Percentiles rank a stretch among this genome's conserved stretches.
Conservation (phyloP, 2,113 vertebrate species). For the Pimephales promelas region DNA sequence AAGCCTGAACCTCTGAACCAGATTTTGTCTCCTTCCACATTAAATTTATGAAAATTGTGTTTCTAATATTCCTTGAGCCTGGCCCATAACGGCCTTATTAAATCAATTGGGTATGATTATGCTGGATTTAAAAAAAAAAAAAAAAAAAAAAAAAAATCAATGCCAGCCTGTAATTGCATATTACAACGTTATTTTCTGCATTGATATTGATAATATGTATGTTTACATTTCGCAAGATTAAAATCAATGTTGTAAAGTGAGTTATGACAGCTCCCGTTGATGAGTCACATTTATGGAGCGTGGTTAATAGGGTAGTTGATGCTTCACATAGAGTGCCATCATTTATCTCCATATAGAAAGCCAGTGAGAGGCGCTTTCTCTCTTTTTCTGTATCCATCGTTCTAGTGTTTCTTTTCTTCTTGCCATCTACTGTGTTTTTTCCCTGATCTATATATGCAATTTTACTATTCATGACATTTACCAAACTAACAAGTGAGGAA, state of each 20-base stretch:
- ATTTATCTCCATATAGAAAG: conserved; percentile 70
- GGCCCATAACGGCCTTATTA: conserved; percentile 88
- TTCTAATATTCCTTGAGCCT: conserved; percentile 85
- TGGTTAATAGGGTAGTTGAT: conserved; percentile 80
- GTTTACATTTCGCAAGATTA: conserved; percentile 90
- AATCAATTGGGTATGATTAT: conserved; percentile 90
- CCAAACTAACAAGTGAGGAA: not conserved
- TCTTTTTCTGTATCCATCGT: conserved; percentile 12
- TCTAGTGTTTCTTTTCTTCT: conserved; percentile 6
- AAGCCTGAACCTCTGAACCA: conserved; percentile 54
- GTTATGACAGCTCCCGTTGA: conserved; percentile 77
- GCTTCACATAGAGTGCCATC: conserved; percentile 70
- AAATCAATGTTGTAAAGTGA: conserved; percentile 84
- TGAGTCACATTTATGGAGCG: conserved; percentile 78
- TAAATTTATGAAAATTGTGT: conserved; percentile 91
- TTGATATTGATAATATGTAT: conserved; percentile 92
- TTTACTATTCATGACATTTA: not conserved
- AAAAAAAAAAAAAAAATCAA: conserved; percentile 89
- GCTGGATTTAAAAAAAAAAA: conserved; percentile 78
- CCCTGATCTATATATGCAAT: no score
- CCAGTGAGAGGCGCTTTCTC: conserved; percentile 13
- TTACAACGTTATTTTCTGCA: conserved; percentile 91
- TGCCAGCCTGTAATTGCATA: conserved; percentile 91
- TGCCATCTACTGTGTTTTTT: not conserved
- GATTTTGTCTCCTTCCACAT: conserved; percentile 65